Percentiles rank a stretch among this genome's conserved stretches.
These are phyloP conservation scores for Muschampia staudingeri DNA, from an alignment of 2,888 invertebrate species.

Conservation along the genomic window DNA sequence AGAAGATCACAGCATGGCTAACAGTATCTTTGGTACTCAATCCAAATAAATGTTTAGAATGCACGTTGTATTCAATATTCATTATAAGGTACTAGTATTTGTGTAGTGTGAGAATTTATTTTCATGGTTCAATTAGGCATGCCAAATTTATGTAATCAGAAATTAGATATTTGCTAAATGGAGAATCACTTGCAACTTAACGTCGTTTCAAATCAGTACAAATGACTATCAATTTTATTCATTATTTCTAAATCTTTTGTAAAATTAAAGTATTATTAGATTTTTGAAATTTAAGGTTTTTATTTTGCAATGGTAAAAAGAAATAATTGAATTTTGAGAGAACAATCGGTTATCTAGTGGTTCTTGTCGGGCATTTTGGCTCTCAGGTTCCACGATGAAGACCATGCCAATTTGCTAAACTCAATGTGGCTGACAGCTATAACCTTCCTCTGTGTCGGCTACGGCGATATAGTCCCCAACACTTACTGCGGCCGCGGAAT, in stretches of 20 bases:
- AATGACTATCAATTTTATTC: conserved; percentile 33
- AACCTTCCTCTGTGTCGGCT: conserved; percentile 99
- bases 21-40: conserved; percentile 82
- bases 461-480: conserved; percentile 99
- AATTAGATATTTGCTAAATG: conserved; percentile 47
- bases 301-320: conserved; percentile 37
- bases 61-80: conserved; percentile 88
- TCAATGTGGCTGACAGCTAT: conserved; percentile 99
- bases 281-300: conserved; percentile 28
- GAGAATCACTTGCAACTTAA: conserved; percentile 30
- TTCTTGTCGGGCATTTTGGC: conserved; percentile 91
- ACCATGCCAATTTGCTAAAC: conserved; percentile 99
- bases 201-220: conserved; percentile 6
- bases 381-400: conserved; percentile 99
- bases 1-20: conserved; percentile 85
- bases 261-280: conserved; percentile 31
- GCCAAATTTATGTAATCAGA: conserved; percentile 74
- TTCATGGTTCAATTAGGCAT: conserved; percentile 83
- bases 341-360: conserved; percentile 87
- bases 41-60: conserved; percentile 88
- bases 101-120: conserved; percentile 82
- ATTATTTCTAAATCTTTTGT: conserved; percentile 31
- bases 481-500: conserved; percentile 99
- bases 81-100: conserved; percentile 82
- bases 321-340: conserved; percentile 27